Percentiles rank a stretch among this genome's conserved stretches.
phyloP scores from a whole-genome alignment of 2,888 invertebrate species.

The Ditylenchus weischeri region DNA sequence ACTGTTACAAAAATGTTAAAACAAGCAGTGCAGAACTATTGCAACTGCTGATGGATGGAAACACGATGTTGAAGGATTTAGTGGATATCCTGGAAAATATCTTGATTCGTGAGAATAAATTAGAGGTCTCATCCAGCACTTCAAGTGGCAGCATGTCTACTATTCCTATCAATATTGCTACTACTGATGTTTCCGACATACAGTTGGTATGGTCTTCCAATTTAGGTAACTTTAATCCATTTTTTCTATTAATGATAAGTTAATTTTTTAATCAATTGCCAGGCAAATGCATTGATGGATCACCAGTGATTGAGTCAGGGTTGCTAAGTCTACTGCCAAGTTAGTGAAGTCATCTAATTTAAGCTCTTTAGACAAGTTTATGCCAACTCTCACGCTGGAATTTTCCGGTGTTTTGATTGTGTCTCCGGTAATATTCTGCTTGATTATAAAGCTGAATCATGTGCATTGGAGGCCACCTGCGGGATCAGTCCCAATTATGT shows the following conservation, averaged over 20 bases:
- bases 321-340: background rate
- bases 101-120: too few species aligned
- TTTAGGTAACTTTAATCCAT: background rate
- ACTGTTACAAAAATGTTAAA: background rate
- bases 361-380: constrained; percentile 2
- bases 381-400: constrained; percentile 7
- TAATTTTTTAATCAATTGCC: background rate
- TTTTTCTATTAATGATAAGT: too few species aligned
- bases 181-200: too few species aligned
- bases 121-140: too few species aligned
- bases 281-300: constrained; percentile 24
- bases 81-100: background rate
- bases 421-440: background rate
- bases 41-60: constrained; percentile 4
- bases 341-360: background rate
- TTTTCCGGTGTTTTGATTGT: constrained; percentile 5
- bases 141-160: too few species aligned
- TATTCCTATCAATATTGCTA: too few species aligned
- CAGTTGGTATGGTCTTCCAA: constrained; percentile 15
- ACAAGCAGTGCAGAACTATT: background rate
- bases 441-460: background rate
- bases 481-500: background rate
- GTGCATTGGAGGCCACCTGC: constrained; percentile 1
- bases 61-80: background rate
- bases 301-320: constrained; percentile 18